Base-by-base conservation (phyloP, 2,888 invertebrate species). In the Peribatodes rhomboidaria region DNA sequence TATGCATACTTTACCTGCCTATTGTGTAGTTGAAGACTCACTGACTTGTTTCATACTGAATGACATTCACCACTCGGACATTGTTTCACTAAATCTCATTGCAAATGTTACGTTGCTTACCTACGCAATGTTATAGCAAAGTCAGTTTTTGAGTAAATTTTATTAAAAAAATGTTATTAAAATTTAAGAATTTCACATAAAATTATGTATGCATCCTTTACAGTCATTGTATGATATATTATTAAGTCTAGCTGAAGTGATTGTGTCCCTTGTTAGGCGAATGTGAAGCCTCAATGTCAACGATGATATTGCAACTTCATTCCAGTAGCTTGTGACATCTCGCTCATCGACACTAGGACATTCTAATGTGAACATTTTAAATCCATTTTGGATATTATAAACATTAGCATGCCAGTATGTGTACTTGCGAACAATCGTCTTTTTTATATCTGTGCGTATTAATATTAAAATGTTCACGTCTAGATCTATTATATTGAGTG, bases 401-500 rank as follows among this genome's bases (percentile, higher is more conserved):
- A 83, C 82, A 84, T 85, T 86, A 83, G 87, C 85, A 86, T 88
- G 87, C 79, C 85, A 76, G 85, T 87, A 83, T 87, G 87, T 89
- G 87, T 89, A 90, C 85, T 86, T 88, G 89, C 81, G 84, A 86
- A 83, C 80, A 80, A 76, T 87, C 77, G 81, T 87, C 88, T 90
- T 90, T 27, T 92, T 90, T 89, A 85, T 91, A 89, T 89, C 84
- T 90, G 88, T 87, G 86, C 86, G 83, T 89, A 87, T 85, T 87
- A 81, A 86, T 86, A 85, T 87, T 90, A 87, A 90, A 90, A 91
- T 92, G 92, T 93, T 93, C 92, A 93, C 88, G 84, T 90, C 77
- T 91, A 92, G 92, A 90, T 88, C 89, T 91, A 90, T 89, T 90
- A 86, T 91, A 92, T 90, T 85, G 93, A 93, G 92, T 93, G 93